Base-by-base conservation (phyloP, 2,797 vertebrate genomes). In the Melanotaenia nigrans region DNA sequence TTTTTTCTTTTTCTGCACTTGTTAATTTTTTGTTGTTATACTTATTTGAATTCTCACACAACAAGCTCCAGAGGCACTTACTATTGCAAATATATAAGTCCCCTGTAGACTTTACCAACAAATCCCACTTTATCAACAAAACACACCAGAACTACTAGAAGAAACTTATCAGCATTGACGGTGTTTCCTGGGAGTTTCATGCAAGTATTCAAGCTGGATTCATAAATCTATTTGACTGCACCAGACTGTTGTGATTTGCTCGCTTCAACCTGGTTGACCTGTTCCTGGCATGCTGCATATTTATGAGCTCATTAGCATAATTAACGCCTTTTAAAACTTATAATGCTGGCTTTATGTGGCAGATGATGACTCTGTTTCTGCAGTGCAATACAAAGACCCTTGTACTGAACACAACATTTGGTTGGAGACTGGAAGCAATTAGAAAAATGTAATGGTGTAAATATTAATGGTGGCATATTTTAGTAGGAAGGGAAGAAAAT, bases 221-320 rank as follows among this genome's bases (percentile, higher is more conserved):
- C 45, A 47, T 20, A n/a, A 8, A 47, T 47, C 8, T n/a, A n/a
- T n/a, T 47, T n/a, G 45, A 47, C 20, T 47, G 45, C 20, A 24
- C 49, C 49, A 25, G 12, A 25, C 30, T 45, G 13, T 66, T 57
- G n/a, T 24, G 49, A 53, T 45, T 36, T 22, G 38, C 45, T 47
- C 20, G 5, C 3, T 47, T 47, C 45, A 47, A n/a, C 53, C 4
- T 45, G 42, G 42, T n/a, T 57, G 42, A 66, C n/a, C 54, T 12
- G 20, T 57, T 45, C 38, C 28, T 1, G 2, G 55, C 12, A 40
- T 8, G 25, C 18, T 58, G 22, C 24, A 35, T 68, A 68, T 47
- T 58, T 68, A 22, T 68, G 54, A 35, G 54, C 24, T 58, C 11
- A 32, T 58, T 68, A 33, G 55, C 28, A 45, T 45, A 56, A 66